Evolutionary conservation across 1,140 invertebrate genomes (phyloP).

Genomic region (Latrodectus geometricus): DNA sequence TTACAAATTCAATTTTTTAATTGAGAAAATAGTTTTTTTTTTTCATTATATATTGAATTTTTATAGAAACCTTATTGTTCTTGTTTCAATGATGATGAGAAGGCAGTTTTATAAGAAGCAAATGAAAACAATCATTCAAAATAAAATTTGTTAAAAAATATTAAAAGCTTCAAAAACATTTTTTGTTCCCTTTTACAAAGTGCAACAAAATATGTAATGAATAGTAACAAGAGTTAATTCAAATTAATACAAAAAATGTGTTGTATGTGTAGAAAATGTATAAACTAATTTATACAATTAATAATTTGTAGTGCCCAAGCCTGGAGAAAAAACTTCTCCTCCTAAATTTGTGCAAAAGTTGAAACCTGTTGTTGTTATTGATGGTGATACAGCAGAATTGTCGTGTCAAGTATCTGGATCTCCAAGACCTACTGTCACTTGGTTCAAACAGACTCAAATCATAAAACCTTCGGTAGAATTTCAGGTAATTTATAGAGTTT

Average conservation of each 20-base stretch:
- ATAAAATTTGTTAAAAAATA: no score
- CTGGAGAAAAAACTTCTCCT: conserved; percentile 81
- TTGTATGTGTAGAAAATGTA: neutral
- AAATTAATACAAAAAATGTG: neutral
- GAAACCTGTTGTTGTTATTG: conserved; percentile 82
- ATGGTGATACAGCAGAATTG: conserved; percentile 90
- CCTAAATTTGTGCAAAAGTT: conserved; percentile 88
- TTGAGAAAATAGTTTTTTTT: no score
- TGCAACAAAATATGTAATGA: no score
- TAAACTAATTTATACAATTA: neutral
- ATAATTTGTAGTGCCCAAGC: conserved; percentile 77
- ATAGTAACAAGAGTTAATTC: neutral
- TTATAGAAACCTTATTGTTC: no score
- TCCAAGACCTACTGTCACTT: conserved; percentile 91
- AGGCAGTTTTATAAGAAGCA: no score
- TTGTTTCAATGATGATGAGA: no score
- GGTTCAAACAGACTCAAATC: conserved; percentile 93
- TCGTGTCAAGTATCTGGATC: conserved; percentile 87
- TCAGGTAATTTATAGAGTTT: conserved; percentile 71
- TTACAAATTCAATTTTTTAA: no score
- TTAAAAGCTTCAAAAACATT: no score
- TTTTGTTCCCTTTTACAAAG: no score
- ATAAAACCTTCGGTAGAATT: conserved; percentile 91
- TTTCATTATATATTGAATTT: no score
- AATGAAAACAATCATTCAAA: no score